Evolutionary conservation across 2,888 invertebrate species (phyloP), one percentile per base, ranked within the genome.

Genomic region (Hypsopygia costalis): DNA sequence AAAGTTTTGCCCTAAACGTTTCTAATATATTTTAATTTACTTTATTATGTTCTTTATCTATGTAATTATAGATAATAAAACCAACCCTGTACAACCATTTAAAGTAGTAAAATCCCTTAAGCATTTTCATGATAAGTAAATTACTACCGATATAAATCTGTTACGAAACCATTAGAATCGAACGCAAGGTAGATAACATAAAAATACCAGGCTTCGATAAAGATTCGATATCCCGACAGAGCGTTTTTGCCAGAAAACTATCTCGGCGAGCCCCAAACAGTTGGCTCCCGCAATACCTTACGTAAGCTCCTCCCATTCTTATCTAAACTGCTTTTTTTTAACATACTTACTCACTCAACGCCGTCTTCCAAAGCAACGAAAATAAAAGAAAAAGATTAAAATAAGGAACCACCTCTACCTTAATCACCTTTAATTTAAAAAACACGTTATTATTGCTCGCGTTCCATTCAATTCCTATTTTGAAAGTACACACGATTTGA

Each of bases 321-420:
- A 73, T 69, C 71, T 66, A 55, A 67, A 71, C 58, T 57, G 55
- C 58, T 60, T 59, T 59, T 65, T 62, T 68, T 62, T 66, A 64
- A 71, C 62, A 82, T 85, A 86, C 86, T 85, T 68, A 87, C 86
- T 69, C 66, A 64, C n/a, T n/a, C n/a, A n/a, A n/a, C n/a, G n/a
- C 59, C 58, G 25, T 8, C 25, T 25, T 25, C 7, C 25, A 25
- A 25, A 25, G 25, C 47, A 51, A 49, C 40, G 40, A 44, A 54
- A 49, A 52, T 42, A 43, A 40, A 53, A 53, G 47, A 52, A 62
- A 62, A 56, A 55, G 52, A 57, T 1, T 11, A n/a, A 16, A 25
- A 20, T 10, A 58, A 51, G 65, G 67, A 77, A 81, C 76, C 81
- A 78, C 69, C 46, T 51, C 65, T 57, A 65, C 62, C 72, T 11